These are phyloP conservation scores for Diuraphis noxia DNA, from an alignment of 1,140 invertebrate genomes.

Conservation along the genomic window DNA sequence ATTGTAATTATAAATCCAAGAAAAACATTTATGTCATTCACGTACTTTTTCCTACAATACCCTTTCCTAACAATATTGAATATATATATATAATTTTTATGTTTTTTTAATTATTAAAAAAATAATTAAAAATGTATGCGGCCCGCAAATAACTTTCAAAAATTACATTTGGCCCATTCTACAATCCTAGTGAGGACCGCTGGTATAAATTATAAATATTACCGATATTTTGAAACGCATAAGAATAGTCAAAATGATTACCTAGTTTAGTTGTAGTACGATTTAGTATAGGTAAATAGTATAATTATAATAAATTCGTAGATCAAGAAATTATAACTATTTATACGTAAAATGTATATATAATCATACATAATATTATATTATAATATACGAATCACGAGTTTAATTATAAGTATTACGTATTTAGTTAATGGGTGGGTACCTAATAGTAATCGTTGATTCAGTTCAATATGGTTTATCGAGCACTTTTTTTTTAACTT, in stretches of 20 bases:
- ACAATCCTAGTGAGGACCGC: too few relatives aligned
- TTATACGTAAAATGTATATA: not conserved
- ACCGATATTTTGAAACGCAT: not conserved
- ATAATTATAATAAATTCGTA: not conserved
- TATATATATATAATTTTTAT: too few relatives aligned
- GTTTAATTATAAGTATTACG: not conserved
- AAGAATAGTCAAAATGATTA: not conserved
- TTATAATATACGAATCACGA: too few relatives aligned
- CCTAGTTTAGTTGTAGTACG: not conserved
- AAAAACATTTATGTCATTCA: too few relatives aligned
- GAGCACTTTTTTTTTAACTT: conserved; percentile 19
- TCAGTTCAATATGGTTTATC: conserved; percentile 12
- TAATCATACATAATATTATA: not conserved
- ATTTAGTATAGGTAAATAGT: not conserved
- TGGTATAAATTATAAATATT: not conserved
- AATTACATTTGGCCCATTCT: too few relatives aligned
- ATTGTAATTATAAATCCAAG: too few relatives aligned
- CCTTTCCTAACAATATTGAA: too few relatives aligned
- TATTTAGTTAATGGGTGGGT: not conserved
- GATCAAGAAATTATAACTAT: not conserved
- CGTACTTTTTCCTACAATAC: too few relatives aligned
- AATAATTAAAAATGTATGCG: too few relatives aligned
- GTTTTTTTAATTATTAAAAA: too few relatives aligned
- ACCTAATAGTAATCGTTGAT: not conserved
- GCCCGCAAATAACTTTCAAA: too few relatives aligned